A percentile compares a stretch with the other conserved stretches of the same genome.
Evolutionary conservation across 2,113 vertebrate genomes (phyloP).

Genomic region (Benthochromis sp.): DNA sequence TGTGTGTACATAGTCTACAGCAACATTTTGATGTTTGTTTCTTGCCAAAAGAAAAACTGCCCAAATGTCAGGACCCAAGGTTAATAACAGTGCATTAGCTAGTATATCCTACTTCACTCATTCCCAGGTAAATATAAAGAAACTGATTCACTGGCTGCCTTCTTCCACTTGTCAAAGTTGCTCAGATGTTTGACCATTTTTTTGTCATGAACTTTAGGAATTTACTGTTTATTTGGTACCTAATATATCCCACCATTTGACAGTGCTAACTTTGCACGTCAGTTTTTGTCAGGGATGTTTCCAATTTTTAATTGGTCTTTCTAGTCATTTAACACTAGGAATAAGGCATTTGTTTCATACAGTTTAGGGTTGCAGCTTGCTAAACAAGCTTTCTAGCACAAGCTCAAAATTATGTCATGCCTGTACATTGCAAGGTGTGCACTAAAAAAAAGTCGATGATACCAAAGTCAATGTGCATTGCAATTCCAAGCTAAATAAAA

Average conservation of each 20-base stretch:
- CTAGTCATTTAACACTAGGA: neutral
- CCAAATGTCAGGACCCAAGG: neutral
- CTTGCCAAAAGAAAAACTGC: neutral
- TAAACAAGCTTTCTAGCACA: neutral
- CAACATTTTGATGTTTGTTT: neutral
- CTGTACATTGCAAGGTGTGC: neutral
- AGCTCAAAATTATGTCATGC: neutral
- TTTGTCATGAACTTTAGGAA: neutral
- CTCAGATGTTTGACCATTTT: neutral
- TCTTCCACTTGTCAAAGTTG: neutral
- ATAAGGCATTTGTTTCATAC: neutral
- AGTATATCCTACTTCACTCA: neutral
- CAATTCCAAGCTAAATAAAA: neutral
- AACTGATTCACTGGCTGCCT: neutral
- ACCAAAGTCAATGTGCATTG: neutral
- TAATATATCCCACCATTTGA: neutral
- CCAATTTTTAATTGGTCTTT: neutral
- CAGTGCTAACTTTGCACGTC: neutral
- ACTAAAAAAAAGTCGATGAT: neutral
- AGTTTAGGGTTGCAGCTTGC: neutral
- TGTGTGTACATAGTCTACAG: neutral
- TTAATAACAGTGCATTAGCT: neutral
- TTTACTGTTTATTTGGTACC: neutral
- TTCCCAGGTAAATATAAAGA: neutral
- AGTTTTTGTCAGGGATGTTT: neutral